Evolutionary conservation across 2,797 vertebrate species (phyloP), one percentile per base, ranked within the genome.

Genomic region (Hippocampus kuda): DNA sequence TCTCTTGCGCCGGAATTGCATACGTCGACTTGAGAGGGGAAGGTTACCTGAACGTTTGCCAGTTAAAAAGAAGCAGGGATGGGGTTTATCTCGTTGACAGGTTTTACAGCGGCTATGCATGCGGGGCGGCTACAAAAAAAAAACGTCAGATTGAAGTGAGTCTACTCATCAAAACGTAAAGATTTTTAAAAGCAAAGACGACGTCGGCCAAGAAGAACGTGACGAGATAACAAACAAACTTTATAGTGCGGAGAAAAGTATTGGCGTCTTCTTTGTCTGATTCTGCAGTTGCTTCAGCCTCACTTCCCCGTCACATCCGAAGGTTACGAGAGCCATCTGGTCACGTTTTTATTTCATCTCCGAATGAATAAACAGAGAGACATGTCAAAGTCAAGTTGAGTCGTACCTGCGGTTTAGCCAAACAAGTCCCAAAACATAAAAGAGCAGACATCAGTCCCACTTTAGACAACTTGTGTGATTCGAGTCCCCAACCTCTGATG

Each of bases 1-100:
- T 88, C 30, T 48, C 77, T 83, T 1, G 67, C 81, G 79, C 85
- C 11, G 78, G 87, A 87, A 88, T 82, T 87, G 85, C 87, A 88
- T 86, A 85, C 88, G 85, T 86, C 80, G 76, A 18, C 13, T 10
- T 27, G 41, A 41, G n/a, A 66, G 75, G 69, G 38, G 67, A 68
- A 68, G 68, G 78, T 84, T 80, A 85, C 82, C 76, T 80, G 77
- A 68, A 70, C 73, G 22, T 48, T 60, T 22, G 56, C 13, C 22
- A 16, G 74, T 73, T 70, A 72, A 77, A 59, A 22, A 59, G 66
- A 59, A 78, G 74, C 63, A 73, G 71, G 71, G 66, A 8, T 3
- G 27, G 72, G 74, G 85, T 84, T 82, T 83, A 81, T 78, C 76
- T 72, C 59, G 75, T 49, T 71, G 83, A 80, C 82, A 79, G 71